phyloP scores from a whole-genome alignment of 1,140 invertebrate species.

The Anastrepha obliqua region DNA sequence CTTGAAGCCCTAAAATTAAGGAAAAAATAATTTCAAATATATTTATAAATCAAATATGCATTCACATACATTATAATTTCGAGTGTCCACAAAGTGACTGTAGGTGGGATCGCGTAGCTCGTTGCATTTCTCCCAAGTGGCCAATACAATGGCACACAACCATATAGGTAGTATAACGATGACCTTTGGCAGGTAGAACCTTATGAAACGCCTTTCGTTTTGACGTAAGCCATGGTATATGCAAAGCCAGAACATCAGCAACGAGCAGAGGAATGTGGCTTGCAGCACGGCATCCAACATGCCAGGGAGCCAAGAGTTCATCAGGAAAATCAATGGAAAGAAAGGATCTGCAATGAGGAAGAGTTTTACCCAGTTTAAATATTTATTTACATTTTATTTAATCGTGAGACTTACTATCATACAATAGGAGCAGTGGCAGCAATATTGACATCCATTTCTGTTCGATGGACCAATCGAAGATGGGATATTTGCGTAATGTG shows the following conservation, averaged over 20 bases:
- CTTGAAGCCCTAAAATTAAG: constrained; percentile 80
- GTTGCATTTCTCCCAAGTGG: constrained; percentile 92
- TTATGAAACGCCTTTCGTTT: constrained; percentile 89
- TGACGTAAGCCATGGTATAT: constrained; percentile 94
- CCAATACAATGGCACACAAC: constrained; percentile 88
- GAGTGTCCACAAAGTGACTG: constrained; percentile 91
- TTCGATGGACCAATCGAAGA: constrained; percentile 97
- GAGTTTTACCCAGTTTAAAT: not conserved
- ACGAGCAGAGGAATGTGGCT: constrained; percentile 89
- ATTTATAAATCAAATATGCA: not conserved
- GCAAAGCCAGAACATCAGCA: constrained; percentile 93
- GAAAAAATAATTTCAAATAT: not conserved
- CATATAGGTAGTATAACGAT: constrained; percentile 91
- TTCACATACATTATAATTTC: constrained; percentile 88
- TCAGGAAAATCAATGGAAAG: constrained; percentile 92
- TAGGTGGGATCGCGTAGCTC: constrained; percentile 94
- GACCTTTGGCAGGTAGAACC: constrained; percentile 95
- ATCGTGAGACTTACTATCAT: constrained; percentile 85
- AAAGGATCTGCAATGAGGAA: constrained; percentile 85
- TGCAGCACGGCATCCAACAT: constrained; percentile 93
- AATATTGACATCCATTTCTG: constrained; percentile 96
- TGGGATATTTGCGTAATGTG: constrained; percentile 88
- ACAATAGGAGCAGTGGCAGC: constrained; percentile 91
- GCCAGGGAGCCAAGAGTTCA: constrained; percentile 92
- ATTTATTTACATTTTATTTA: not conserved